Conservation (phyloP, 2,113 vertebrate species). For the Lepus timidus region DNA sequence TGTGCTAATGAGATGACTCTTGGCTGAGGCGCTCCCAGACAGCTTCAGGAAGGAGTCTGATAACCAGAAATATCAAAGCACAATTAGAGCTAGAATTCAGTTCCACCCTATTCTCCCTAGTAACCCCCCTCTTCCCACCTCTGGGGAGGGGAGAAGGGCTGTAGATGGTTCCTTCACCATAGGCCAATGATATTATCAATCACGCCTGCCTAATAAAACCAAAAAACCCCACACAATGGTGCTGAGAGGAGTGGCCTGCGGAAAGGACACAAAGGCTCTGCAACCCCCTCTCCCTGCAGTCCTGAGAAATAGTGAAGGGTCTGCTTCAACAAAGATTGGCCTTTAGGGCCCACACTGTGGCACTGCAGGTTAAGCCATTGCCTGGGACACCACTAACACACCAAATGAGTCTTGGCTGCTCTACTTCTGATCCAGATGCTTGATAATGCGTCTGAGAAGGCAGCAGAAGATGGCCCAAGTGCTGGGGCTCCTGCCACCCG, state of each 20-base stretch:
- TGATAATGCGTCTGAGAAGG: no score
- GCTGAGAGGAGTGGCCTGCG: neutral
- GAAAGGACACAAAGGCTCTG: neutral
- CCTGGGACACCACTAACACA: no score
- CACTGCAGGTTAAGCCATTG: no score
- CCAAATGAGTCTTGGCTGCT: no score
- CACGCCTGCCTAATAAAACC: neutral
- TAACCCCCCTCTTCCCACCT: neutral
- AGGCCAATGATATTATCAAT: neutral
- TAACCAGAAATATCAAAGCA: neutral
- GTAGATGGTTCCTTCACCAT: neutral
- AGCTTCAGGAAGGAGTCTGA: neutral
- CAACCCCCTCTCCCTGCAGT: neutral
- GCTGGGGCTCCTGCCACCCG: no score
- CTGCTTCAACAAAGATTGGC: neutral
- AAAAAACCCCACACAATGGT: neutral
- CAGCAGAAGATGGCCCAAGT: no score
- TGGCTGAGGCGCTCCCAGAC: neutral
- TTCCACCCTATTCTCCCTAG: neutral
- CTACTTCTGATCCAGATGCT: neutral
- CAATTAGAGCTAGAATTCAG: neutral
- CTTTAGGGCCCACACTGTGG: no score
- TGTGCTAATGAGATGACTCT: neutral
- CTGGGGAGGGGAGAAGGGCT: neutral
- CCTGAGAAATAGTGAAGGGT: neutral